Conservation (phyloP, 2,797 vertebrate species). For the Gobio occitaniae region DNA sequence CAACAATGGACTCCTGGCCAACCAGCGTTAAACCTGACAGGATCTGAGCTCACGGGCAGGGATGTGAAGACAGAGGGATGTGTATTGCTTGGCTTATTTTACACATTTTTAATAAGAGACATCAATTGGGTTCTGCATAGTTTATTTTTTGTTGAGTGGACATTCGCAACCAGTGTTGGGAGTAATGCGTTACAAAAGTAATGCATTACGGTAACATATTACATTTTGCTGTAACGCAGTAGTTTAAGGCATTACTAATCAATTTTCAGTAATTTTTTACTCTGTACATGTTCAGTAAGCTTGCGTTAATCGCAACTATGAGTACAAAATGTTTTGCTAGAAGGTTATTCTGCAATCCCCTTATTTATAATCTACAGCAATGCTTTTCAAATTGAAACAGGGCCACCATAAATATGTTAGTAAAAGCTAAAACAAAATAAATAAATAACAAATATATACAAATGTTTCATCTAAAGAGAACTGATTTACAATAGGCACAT, state of each 20-base stretch:
- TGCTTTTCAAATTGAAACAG: not conserved
- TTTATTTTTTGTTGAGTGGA: not conserved
- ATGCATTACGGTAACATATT: no score
- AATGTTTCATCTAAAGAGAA: not conserved
- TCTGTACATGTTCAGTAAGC: no score
- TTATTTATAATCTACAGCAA: conserved; percentile 2
- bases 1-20: conserved; percentile 5
- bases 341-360: not conserved
- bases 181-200: no score
- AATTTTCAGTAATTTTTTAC: no score
- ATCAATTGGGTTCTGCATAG: not conserved
- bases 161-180: not conserved
- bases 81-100: not conserved
- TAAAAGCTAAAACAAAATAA: not conserved
- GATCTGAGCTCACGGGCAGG: not conserved
- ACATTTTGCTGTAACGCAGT: no score
- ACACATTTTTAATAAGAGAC: not conserved
- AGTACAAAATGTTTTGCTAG: not conserved
- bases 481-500: not conserved
- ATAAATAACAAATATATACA: not conserved
- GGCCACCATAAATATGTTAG: not conserved
- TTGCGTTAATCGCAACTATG: no score
- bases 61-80: not conserved
- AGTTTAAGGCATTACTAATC: no score
- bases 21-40: not conserved